These are phyloP conservation scores for Pachypeltis micranthus DNA, from an alignment of 1,140 invertebrate species.

Conservation along the genomic window DNA sequence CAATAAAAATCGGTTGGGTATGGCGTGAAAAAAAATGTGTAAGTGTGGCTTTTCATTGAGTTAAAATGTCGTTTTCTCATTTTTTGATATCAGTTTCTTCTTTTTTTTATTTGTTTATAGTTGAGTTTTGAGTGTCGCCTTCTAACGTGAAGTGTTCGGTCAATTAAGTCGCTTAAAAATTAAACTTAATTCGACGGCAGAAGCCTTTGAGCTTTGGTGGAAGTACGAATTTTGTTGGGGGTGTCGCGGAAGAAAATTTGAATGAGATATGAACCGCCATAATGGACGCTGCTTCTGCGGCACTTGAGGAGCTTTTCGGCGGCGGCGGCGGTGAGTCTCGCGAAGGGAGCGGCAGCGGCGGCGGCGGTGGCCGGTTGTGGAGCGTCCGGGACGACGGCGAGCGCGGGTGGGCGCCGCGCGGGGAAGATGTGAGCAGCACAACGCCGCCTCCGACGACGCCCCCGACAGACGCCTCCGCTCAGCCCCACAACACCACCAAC, in stretches of 20 bases:
- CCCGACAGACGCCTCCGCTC: conserved; percentile 6
- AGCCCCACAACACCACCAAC: conserved; percentile 22
- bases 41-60: too few species aligned
- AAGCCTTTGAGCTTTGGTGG: too few species aligned
- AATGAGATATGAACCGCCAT: conserved; percentile 10
- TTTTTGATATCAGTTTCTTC: too few species aligned
- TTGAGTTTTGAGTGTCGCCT: too few species aligned
- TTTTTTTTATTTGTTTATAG: too few species aligned
- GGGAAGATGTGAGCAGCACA: conserved; percentile 21
- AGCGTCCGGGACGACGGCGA: conserved; percentile 5
- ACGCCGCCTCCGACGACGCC: conserved; percentile 21
- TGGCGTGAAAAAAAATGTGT: too few species aligned
- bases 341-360: conserved; percentile 2
- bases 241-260: background rate
- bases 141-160: too few species aligned
- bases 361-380: conserved; percentile 15
- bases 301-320: conserved; percentile 20
- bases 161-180: too few species aligned
- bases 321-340: background rate
- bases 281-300: conserved; percentile 19
- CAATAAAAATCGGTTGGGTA: too few species aligned
- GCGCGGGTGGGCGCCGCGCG: conserved; percentile 2
- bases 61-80: background rate
- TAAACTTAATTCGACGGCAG: too few species aligned
- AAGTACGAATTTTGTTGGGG: too few species aligned